These are phyloP conservation scores for Hemichromis elongatus DNA, from an alignment of 2,113 vertebrate genomes.

Conservation along the genomic window DNA sequence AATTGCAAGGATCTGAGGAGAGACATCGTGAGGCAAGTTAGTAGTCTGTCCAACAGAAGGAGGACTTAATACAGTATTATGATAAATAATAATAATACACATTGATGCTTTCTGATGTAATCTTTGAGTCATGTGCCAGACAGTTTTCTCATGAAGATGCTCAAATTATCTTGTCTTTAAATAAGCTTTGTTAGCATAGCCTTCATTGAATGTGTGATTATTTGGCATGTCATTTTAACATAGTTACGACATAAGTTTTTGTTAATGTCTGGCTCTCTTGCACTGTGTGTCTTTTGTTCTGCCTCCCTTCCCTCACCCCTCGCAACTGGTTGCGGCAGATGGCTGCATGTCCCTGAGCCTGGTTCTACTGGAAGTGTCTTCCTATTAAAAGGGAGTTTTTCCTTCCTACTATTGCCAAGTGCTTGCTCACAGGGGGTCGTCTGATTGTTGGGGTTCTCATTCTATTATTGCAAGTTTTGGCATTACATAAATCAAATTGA, in stretches of 20 bases:
- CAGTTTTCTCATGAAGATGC: not conserved
- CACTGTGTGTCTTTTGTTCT: not conserved
- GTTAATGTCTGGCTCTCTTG: not conserved
- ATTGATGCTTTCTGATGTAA: not conserved
- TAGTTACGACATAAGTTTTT: not conserved
- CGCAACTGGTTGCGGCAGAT: not conserved
- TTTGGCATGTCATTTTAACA: not conserved
- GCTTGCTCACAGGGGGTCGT: not conserved
- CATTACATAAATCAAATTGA: not conserved
- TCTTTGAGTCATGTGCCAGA: not conserved
- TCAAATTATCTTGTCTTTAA: not conserved
- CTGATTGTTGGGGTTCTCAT: not conserved
- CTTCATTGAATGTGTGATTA: not conserved
- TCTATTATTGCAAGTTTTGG: not conserved
- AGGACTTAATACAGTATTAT: not conserved
- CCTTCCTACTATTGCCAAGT: not conserved
- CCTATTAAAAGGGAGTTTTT: not conserved
- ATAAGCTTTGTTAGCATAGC: not conserved
- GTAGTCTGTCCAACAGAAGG: not conserved
- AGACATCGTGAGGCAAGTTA: not conserved
- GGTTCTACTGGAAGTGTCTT: not conserved
- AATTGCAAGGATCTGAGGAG: conserved; percentile 14
- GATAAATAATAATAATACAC: too few species aligned
- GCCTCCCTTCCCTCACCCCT: not conserved
- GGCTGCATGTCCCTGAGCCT: not conserved